These are phyloP conservation scores for Nycticebus coucang DNA, from an alignment of 2,113 vertebrate genomes.

Conservation along the genomic window DNA sequence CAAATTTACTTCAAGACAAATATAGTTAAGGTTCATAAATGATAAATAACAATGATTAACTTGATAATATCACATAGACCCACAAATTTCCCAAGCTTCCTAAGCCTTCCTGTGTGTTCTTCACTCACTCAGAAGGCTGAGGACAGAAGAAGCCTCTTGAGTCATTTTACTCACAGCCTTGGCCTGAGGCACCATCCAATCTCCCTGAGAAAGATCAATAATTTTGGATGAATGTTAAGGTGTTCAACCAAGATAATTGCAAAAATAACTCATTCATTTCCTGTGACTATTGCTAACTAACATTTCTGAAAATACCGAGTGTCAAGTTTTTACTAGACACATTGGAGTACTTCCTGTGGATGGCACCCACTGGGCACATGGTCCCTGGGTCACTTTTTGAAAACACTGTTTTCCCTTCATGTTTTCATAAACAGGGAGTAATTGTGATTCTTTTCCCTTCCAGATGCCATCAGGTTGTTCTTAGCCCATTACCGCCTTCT, in stretches of 20 bases:
- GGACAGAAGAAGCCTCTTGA: not conserved
- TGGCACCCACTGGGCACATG: no score
- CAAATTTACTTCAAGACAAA: not conserved
- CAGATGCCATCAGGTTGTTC: not conserved
- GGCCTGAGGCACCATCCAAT: not conserved
- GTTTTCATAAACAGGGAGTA: not conserved
- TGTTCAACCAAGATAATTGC: not conserved
- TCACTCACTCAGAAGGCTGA: not conserved
- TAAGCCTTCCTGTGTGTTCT: not conserved
- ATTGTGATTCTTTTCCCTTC: not conserved
- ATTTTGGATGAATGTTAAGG: not conserved
- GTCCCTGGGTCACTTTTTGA: not conserved
- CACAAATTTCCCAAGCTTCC: not conserved
- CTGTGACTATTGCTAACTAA: not conserved
- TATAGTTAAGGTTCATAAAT: not conserved
- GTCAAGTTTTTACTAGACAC: not conserved
- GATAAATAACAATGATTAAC: not conserved
- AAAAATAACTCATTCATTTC: conserved; percentile 6
- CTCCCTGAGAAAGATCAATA: not conserved
- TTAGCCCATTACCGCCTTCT: not conserved
- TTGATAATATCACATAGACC: not conserved
- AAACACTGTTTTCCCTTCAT: not conserved
- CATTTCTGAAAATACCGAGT: not conserved
- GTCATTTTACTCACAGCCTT: not conserved
- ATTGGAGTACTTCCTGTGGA: not conserved